Evolutionary conservation across 2,797 vertebrate genomes (phyloP).

Genomic region (Poeciliopsis paucimaculata): DNA sequence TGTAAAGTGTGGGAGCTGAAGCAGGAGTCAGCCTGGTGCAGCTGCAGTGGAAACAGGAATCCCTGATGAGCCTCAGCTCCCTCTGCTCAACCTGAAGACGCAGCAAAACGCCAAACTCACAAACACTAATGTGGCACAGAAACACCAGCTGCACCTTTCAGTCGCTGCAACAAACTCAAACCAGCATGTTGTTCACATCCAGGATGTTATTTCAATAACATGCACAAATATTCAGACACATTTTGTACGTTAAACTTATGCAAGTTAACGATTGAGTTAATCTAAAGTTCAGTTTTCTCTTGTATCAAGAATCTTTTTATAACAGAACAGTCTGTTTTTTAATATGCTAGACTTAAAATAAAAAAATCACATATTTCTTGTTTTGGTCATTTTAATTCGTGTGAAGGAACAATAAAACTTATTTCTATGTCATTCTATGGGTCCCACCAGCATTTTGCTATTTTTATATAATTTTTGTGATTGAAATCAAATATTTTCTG

Average conservation of each 20-base stretch:
- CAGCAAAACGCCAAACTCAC: conserved; percentile 5
- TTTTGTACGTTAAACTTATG: background rate
- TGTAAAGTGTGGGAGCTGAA: background rate
- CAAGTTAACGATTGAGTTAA: too few relatives aligned
- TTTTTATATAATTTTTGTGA: too few relatives aligned
- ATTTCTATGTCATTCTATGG: too few relatives aligned
- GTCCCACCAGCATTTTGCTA: too few relatives aligned
- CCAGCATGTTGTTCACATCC: background rate
- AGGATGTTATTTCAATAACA: background rate
- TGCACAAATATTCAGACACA: background rate
- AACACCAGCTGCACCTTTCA: background rate
- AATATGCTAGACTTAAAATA: too few relatives aligned
- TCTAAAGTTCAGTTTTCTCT: background rate
- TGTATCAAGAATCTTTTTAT: background rate
- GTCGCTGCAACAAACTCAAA: background rate
- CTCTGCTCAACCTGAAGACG: conserved; percentile 35
- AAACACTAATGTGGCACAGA: background rate
- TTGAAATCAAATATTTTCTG: too few relatives aligned
- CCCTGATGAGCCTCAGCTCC: conserved; percentile 53
- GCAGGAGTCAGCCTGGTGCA: background rate
- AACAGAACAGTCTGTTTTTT: too few relatives aligned
- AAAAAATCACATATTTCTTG: too few relatives aligned
- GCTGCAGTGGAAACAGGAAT: conserved; percentile 52
- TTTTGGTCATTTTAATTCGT: too few relatives aligned
- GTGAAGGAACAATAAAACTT: background rate